phyloP scores from a whole-genome alignment of 2,113 vertebrate genomes.

The Pomatostomus ruficeps region DNA sequence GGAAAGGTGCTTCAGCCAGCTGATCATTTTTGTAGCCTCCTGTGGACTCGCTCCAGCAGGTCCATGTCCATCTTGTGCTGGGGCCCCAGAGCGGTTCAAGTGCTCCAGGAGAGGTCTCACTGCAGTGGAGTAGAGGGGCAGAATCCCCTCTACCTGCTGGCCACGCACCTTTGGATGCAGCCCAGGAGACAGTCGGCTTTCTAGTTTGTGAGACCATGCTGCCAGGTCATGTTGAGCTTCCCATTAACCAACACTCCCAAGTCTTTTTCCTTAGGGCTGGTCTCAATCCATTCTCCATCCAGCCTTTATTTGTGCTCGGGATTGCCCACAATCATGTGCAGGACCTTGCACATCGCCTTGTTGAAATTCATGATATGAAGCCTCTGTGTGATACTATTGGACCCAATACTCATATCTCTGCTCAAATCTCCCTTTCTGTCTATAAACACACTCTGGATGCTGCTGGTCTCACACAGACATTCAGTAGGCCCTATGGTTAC shows the following conservation, averaged over 20 bases:
- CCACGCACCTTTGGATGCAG: not conserved
- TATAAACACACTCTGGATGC: not conserved
- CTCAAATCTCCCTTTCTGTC: not conserved
- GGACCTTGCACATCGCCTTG: not conserved
- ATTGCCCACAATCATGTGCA: not conserved
- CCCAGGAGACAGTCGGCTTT: not conserved
- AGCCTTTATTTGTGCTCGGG: not conserved
- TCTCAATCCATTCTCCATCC: not conserved
- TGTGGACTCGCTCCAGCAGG: not conserved
- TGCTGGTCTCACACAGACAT: not conserved
- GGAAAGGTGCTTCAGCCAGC: not conserved
- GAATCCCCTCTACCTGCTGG: not conserved
- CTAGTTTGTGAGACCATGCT: accelerated
- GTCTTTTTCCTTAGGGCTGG: not conserved
- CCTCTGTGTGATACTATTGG: not conserved
- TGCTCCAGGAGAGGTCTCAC: not conserved
- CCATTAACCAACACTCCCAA: not conserved
- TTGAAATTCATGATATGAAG: not conserved
- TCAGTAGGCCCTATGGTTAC: not conserved
- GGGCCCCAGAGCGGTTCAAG: not conserved
- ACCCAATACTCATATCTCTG: not conserved
- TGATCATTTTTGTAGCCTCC: not conserved
- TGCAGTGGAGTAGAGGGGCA: not conserved
- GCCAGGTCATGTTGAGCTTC: not conserved
- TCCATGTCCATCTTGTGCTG: not conserved